Percentiles rank a stretch among this genome's conserved stretches.
phyloP scores from a whole-genome alignment of 2,888 invertebrate genomes.

The Trissoscelio sp. region DNA sequence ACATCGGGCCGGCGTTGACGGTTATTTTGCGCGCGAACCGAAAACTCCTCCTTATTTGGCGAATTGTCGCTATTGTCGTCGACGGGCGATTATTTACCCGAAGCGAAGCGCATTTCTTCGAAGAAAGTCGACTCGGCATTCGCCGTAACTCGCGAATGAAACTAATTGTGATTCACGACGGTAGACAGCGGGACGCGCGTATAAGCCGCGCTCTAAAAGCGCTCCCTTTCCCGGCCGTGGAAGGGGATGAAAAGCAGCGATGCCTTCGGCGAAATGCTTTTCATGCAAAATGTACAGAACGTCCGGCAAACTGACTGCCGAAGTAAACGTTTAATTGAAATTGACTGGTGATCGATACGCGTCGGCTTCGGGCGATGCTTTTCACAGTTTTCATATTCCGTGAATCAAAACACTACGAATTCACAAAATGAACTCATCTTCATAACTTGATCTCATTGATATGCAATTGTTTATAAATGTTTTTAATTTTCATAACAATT shows the following conservation, averaged over 20 bases:
- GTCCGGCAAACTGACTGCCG: conserved; percentile 66
- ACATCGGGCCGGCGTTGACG: neutral
- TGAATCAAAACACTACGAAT: conserved; percentile 39
- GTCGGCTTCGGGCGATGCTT: conserved; percentile 51
- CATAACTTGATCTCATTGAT: no score
- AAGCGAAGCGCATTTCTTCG: conserved; percentile 37
- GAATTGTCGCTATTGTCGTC: conserved; percentile 47
- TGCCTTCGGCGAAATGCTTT: conserved; percentile 62
- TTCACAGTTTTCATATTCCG: conserved; percentile 62
- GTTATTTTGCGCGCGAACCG: conserved; percentile 41
- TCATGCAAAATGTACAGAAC: conserved; percentile 62
- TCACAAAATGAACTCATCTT: conserved; percentile 34
- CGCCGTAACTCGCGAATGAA: conserved; percentile 63
- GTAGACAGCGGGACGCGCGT: conserved; percentile 54
- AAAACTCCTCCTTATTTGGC: conserved; percentile 27
- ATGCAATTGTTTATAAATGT: no score
- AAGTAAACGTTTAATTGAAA: conserved; percentile 76
- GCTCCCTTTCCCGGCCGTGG: neutral
- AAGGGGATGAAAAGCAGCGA: conserved; percentile 8
- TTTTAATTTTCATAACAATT: no score
- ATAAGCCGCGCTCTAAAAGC: conserved; percentile 33
- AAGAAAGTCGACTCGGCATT: conserved; percentile 57
- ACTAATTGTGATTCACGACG: conserved; percentile 69
- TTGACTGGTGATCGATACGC: conserved; percentile 70
- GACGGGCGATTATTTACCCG: conserved; percentile 50